phyloP scores from a whole-genome alignment of 2,888 invertebrate genomes.

The Lumbricus terrestris region DNA sequence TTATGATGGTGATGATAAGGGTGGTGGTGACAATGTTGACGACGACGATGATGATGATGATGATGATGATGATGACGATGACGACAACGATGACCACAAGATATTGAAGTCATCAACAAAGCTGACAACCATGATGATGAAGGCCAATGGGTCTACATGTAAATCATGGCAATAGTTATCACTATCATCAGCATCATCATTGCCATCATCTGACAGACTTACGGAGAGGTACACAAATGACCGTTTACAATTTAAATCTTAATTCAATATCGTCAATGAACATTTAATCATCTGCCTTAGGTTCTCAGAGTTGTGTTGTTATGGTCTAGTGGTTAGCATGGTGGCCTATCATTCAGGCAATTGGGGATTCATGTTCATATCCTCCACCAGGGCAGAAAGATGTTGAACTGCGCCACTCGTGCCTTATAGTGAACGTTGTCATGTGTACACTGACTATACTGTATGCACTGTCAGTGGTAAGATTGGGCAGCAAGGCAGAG shows the following conservation, averaged over 20 bases:
- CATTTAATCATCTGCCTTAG: no score
- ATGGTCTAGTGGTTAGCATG: no score
- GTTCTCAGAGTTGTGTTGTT: no score
- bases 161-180: not conserved
- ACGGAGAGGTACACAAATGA: not conserved
- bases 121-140: not conserved
- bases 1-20: not conserved
- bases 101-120: not conserved
- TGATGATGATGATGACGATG: slow-evolving; percentile 4
- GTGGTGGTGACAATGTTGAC: no score
- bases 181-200: not conserved
- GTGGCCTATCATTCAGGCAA: no score
- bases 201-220: not conserved
- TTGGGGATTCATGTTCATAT: not conserved
- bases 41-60: slow-evolving; percentile 21
- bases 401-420: no score
- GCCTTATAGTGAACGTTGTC: no score
- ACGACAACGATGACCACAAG: not conserved
- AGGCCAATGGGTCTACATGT: no score
- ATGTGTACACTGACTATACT: no score
- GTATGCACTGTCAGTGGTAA: no score
- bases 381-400: no score
- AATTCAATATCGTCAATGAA: not conserved
- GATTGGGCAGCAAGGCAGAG: no score
- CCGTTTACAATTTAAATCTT: not conserved